These are phyloP conservation scores for Myrmecobius fasciatus DNA, from an alignment of 2,113 vertebrate genomes.

Conservation along the genomic window DNA sequence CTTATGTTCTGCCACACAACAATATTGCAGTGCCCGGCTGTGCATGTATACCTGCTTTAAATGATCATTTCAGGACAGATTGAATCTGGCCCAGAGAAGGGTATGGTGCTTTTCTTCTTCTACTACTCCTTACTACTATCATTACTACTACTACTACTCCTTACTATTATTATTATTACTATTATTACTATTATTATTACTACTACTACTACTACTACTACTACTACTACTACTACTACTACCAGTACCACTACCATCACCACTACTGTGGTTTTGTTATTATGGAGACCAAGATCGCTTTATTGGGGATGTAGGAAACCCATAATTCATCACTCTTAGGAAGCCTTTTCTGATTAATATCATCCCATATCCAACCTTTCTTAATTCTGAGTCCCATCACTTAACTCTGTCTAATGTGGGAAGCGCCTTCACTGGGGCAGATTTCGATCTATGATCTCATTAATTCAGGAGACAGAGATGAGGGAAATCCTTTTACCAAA, in stretches of 20 bases:
- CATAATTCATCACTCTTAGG: not conserved
- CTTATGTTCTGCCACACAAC: conserved; percentile 9
- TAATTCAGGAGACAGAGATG: not conserved
- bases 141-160: no score
- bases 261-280: no score
- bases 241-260: no score
- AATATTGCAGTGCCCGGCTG: conserved; percentile 42
- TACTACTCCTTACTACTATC: no score
- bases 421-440: not conserved
- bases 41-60: conserved; percentile 22
- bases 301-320: no score
- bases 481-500: not conserved
- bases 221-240: no score
- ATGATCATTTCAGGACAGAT: not conserved
- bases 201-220: no score
- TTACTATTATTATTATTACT: no score
- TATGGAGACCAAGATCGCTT: no score
- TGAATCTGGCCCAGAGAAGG: conserved; percentile 40
- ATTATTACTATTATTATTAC: no score
- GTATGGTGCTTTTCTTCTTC: no score
- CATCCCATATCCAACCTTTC: no score
- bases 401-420: not conserved
- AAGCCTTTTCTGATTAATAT: not conserved
- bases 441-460: not conserved
- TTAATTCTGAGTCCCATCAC: not conserved